phyloP scores from a whole-genome alignment of 2,113 vertebrate species.

The Tyrannus savana region DNA sequence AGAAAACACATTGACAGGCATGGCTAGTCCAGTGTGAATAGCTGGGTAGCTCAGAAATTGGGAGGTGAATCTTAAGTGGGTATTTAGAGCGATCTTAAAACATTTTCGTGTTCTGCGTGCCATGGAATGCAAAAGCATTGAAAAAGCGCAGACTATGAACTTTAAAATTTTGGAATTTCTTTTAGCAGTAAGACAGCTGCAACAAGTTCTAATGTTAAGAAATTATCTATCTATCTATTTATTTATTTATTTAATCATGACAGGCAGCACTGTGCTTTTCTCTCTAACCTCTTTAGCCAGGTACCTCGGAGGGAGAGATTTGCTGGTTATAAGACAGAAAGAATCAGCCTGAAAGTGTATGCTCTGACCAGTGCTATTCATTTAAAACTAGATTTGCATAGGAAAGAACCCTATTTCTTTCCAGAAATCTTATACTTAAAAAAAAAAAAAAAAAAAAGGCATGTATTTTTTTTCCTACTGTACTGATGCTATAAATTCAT shows the following conservation, averaged over 20 bases:
- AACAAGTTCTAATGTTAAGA: constrained; percentile 63
- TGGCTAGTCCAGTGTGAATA: constrained; percentile 20
- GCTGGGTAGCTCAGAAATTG: background rate
- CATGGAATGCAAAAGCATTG: background rate
- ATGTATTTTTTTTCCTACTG: background rate
- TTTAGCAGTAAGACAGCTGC: background rate
- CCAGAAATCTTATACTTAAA: background rate
- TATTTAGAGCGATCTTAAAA: background rate
- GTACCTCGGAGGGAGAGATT: constrained; percentile 12
- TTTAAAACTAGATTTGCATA: background rate
- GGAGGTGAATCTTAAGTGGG: constrained; percentile 11
- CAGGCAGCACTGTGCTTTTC: background rate
- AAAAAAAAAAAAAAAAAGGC: background rate
- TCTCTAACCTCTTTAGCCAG: background rate
- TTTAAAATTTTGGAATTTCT: background rate
- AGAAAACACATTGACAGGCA: constrained; percentile 29
- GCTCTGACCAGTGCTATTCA: background rate
- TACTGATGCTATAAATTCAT: background rate
- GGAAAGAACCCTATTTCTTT: background rate
- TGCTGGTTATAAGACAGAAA: background rate
- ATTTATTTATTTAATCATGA: background rate
- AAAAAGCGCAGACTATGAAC: background rate
- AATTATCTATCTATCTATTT: background rate
- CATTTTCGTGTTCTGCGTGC: background rate
- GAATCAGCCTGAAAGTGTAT: background rate